phyloP scores from a whole-genome alignment of 2,888 invertebrate genomes.

The Rhagium mordax region DNA sequence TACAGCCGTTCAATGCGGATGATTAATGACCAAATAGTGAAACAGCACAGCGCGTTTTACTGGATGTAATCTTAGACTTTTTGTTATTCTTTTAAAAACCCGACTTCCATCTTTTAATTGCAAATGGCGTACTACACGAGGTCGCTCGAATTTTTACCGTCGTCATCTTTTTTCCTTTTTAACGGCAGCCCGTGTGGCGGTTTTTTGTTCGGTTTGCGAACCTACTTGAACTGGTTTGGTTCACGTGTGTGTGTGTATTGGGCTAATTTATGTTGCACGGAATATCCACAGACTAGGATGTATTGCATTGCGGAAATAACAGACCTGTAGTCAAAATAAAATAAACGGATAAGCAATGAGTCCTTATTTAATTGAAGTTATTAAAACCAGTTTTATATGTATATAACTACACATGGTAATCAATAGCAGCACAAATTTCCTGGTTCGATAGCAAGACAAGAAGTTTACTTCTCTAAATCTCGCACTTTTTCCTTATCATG shows the following conservation, averaged over 20 bases:
- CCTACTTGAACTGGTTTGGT: neutral
- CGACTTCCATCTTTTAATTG: slow-evolving; percentile 45
- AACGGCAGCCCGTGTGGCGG: slow-evolving; percentile 4
- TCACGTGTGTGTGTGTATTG: neutral
- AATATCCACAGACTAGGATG: neutral
- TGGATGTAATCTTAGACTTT: slow-evolving; percentile 42
- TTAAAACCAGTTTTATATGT: no score
- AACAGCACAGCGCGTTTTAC: slow-evolving; percentile 38
- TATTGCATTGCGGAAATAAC: no score
- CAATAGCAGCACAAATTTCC: no score
- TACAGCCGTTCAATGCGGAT: slow-evolving; percentile 32
- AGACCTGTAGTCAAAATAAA: no score
- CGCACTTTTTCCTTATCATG: no score
- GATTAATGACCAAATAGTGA: slow-evolving; percentile 46
- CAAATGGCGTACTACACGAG: slow-evolving; percentile 41
- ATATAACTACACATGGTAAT: no score
- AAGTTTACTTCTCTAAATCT: no score
- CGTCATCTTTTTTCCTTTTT: slow-evolving; percentile 10
- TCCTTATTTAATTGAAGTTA: no score
- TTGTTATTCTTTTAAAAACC: slow-evolving; percentile 40
- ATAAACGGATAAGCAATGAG: no score
- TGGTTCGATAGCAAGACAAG: no score
- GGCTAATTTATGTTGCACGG: neutral
- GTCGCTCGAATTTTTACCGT: slow-evolving; percentile 28
- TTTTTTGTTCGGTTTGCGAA: neutral